Evolutionary conservation across 2,113 vertebrate species (phyloP).

Genomic region (Carassius gibelio): DNA sequence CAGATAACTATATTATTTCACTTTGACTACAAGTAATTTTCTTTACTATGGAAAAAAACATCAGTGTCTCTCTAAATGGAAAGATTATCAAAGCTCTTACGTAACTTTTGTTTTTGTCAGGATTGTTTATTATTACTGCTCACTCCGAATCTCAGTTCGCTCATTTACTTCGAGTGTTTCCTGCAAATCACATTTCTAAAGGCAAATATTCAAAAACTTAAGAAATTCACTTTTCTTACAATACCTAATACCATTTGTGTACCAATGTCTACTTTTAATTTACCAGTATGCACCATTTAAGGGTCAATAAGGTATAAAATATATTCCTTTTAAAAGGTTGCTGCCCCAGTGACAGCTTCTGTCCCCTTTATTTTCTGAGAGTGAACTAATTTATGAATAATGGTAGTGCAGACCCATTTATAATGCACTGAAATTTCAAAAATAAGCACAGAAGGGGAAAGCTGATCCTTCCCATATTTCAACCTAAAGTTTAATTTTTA

Average conservation of each 20-base stretch:
- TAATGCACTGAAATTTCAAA: neutral
- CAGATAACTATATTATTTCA: neutral
- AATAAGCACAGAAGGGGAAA: neutral
- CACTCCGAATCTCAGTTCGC: neutral
- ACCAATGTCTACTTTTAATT: neutral
- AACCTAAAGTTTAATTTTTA: neutral
- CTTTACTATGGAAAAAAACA: neutral
- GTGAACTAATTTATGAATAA: neutral
- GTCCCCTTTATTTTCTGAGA: neutral
- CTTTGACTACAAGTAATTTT: neutral
- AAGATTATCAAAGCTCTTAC: neutral
- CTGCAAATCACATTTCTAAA: neutral
- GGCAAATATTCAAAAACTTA: neutral
- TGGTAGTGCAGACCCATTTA: neutral
- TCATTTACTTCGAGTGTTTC: neutral
- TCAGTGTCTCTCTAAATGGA: neutral
- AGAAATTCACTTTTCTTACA: neutral
- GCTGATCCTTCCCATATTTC: neutral
- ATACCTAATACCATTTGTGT: no score
- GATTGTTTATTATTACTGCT: neutral
- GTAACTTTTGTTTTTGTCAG: constrained; percentile 15
- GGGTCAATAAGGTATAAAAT: neutral
- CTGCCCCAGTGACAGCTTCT: no score
- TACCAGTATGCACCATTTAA: neutral
- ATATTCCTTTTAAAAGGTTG: neutral